These are phyloP conservation scores for Thalassophryne amazonica DNA, from an alignment of 2,797 vertebrate genomes.

Conservation along the genomic window DNA sequence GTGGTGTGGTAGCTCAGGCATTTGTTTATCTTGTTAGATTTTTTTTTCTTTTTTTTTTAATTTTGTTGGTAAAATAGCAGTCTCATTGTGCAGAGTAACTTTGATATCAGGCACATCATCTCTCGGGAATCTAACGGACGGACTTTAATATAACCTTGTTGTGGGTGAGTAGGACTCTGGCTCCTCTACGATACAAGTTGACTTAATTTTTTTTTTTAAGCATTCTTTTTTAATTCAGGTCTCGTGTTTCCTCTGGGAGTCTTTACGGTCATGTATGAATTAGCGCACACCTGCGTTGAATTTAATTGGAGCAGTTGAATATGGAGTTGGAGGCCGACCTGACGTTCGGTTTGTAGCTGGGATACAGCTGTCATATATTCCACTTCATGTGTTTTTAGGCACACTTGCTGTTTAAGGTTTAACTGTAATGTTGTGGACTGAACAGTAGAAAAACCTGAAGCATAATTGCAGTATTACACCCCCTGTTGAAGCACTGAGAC, in stretches of 20 bases:
- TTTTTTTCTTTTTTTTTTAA: too few relatives aligned
- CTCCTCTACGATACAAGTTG: slow-evolving; percentile 7
- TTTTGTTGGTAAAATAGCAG: background rate
- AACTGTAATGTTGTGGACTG: slow-evolving; percentile 26
- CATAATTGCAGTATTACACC: slow-evolving; percentile 7
- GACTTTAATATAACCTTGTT: slow-evolving; percentile 6
- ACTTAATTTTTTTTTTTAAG: background rate
- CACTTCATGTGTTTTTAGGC: slow-evolving; percentile 26
- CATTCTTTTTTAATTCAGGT: background rate
- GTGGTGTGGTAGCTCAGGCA: background rate
- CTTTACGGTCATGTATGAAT: slow-evolving; percentile 2
- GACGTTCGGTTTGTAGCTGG: slow-evolving; percentile 1
- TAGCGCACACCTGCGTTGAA: background rate
- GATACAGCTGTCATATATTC: slow-evolving; percentile 41
- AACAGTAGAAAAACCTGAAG: slow-evolving; percentile 30
- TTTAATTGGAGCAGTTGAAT: slow-evolving; percentile 8
- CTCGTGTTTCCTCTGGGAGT: slow-evolving; percentile 8
- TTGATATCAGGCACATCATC: slow-evolving; percentile 8
- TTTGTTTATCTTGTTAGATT: too few relatives aligned
- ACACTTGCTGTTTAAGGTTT: slow-evolving; percentile 25
- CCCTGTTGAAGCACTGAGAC: slow-evolving; percentile 48
- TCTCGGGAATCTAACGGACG: background rate
- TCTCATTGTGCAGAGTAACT: background rate
- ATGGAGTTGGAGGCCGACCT: background rate
- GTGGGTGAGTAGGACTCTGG: slow-evolving; percentile 19